Base-by-base conservation (phyloP, 2,797 vertebrate genomes). In the Arvicola amphibius region DNA sequence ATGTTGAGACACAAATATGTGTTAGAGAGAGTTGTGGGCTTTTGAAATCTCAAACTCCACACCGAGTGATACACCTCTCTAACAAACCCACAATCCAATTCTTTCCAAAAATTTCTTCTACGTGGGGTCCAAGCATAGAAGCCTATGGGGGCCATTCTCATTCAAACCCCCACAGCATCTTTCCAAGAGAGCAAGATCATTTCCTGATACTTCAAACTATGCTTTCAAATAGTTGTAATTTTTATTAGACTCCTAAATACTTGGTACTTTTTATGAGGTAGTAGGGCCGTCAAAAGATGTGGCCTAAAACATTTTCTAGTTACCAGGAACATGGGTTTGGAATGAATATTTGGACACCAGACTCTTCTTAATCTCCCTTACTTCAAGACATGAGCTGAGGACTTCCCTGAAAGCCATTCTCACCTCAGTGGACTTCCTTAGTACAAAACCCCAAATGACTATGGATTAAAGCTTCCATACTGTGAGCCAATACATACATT, bases 131-230 rank as follows among this genome's bases (percentile, higher is more conserved):
- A 85, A 67, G 3, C 6, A 48, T n/a, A n/a, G 23, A 12, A 67
- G 12, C 32, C 29, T 67, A 9, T n/a, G 6, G 11, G 32, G 19
- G 6, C 6, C 19, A n/a, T 85, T n/a, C 19, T 85, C 83, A 85
- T 85, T 67, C 19, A 85, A 84, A 48, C 43, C 4, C 34, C 83
- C 11, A 25, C 12, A 46, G 11, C 5, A 29, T 34, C 19, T 40
- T 88, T 67, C 16, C 32, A 69, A 89, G 67, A 95, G 61, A 19
- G 25, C 59, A 43, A 90, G 23, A 32, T 81, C 59, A 81, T 32
- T 43, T 92, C 46, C 48, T 61, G 34, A 21, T n/a, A 29, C 51
- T 79, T 86, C 34, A 73, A 85, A 43, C 0, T 67, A 19, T 5
- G 73, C 74, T 40, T 90, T 21, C 16, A 90, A 80, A 88, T 27